Base-by-base conservation (phyloP, 2,113 vertebrate species). In the Melanostigma gelatinosum region DNA sequence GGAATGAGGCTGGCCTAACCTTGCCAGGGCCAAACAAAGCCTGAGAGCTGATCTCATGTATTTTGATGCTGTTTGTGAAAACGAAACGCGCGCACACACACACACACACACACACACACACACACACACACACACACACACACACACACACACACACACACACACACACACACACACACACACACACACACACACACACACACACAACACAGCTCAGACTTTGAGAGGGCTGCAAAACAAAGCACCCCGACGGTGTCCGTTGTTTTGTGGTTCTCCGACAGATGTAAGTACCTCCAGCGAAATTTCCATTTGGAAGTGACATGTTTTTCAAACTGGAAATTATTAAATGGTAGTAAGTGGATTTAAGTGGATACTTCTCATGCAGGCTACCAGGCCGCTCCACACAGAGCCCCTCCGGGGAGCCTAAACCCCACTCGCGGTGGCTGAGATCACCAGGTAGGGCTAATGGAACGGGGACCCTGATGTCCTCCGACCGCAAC, bases 21-120 rank as follows among this genome's bases (percentile, higher is more conserved):
- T 95, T 93, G 93, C 93, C 93, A 94, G 92, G 92, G 87, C 89
- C 89, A 86, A 94, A 94, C 91, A 94, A 93, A 92, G 91, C 92
- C 82, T 52, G 77, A 87, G 90, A 92, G 92, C 92, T 93, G 87
- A 94, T 92, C 94, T 94, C 87, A 91, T 94, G 91, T 94, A 92
- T 95, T 95, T 93, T 94, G 91, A 94, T 94, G 91, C 86, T 85
- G 86, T 89, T 90, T 85, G 72, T 86, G 77, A 90, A 91, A 92
- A 91, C 61, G 63, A 90, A 79, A 84, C 87, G 86, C 74, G 72
- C 75, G 54, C 32, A 75, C 75, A 63, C 32, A 87, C 74, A 91
- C 83, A 86, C 84, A 88, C 71, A 91, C 82, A 86, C 87, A 88
- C 75, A 91, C 87, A 87, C 76, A 72, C 74, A 63, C 32, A 62